Evolutionary conservation across 2,888 invertebrate species (phyloP).

Genomic region (Cremastobaeus sp.): DNA sequence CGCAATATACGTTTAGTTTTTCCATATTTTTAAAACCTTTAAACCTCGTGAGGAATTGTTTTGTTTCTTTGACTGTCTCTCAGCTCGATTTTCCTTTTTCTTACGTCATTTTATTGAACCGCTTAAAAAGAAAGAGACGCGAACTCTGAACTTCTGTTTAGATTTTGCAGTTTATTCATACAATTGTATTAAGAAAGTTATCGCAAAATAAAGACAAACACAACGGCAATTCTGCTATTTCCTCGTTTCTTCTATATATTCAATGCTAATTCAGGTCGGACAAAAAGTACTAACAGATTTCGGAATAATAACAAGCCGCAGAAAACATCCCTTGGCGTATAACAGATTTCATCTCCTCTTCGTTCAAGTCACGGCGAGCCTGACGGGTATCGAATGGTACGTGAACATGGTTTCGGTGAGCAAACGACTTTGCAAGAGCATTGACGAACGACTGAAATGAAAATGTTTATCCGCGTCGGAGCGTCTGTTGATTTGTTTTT

Average conservation of each 20-base stretch:
- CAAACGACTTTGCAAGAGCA: too few species aligned
- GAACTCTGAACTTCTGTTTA: conserved; percentile 56
- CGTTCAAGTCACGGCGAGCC: conserved; percentile 62
- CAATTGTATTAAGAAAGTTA: conserved; percentile 43
- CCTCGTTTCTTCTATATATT: conserved; percentile 64
- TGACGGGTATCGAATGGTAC: conserved; percentile 44
- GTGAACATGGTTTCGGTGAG: too few species aligned
- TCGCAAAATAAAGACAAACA: conserved; percentile 67
- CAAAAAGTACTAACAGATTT: conserved; percentile 76
- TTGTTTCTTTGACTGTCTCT: conserved; percentile 15
- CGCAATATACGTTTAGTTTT: conserved; percentile 51
- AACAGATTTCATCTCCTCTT: conserved; percentile 68
- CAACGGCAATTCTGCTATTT: conserved; percentile 73
- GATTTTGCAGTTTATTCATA: conserved; percentile 23
- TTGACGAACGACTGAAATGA: too few species aligned
- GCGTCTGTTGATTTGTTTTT: too few species aligned
- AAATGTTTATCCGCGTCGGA: too few species aligned
- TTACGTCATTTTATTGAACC: not conserved
- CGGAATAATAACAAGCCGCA: conserved; percentile 74
- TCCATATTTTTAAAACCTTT: conserved; percentile 30
- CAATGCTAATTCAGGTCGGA: conserved; percentile 73
- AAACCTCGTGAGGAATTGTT: conserved; percentile 72
- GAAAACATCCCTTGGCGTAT: conserved; percentile 64
- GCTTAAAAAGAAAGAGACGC: conserved; percentile 67
- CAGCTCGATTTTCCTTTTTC: conserved; percentile 10